A percentile compares a stretch with the other conserved stretches of the same genome.
These are phyloP conservation scores for Ornithoptera priamus DNA, from an alignment of 2,888 invertebrate genomes.

Conservation along the genomic window DNA sequence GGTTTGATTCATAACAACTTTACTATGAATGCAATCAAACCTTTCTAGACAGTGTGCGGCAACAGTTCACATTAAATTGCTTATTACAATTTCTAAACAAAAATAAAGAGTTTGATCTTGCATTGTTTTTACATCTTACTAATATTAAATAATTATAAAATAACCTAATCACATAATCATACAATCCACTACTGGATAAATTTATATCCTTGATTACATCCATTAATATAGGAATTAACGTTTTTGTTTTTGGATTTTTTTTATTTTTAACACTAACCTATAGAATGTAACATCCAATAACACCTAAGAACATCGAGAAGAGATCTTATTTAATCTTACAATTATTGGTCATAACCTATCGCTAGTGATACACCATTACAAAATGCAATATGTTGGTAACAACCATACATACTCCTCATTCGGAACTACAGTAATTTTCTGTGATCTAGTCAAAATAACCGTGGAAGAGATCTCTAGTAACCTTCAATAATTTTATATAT, in stretches of 20 bases:
- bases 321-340: conserved; percentile 3
- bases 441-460: not conserved
- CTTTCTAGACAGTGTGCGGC: too few relatives aligned
- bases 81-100: not conserved
- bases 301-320: not conserved
- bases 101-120: not conserved
- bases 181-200: not conserved
- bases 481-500: too few relatives aligned
- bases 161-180: conserved; percentile 1
- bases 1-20: too few relatives aligned
- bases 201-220: not conserved
- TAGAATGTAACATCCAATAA: not conserved
- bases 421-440: not conserved
- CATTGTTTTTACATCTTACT: not conserved
- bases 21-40: too few relatives aligned
- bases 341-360: conserved; percentile 7
- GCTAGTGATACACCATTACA: conserved; percentile 6
- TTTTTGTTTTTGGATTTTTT: not conserved
- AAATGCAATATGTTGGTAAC: conserved; percentile 24
- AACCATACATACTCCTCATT: conserved; percentile 5
- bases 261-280: not conserved
- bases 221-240: not conserved
- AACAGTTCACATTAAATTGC: not conserved
- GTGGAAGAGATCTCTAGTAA: too few relatives aligned
- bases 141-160: not conserved